Base-by-base conservation (phyloP, 2,113 vertebrate species). In the Blennius ocellaris region DNA sequence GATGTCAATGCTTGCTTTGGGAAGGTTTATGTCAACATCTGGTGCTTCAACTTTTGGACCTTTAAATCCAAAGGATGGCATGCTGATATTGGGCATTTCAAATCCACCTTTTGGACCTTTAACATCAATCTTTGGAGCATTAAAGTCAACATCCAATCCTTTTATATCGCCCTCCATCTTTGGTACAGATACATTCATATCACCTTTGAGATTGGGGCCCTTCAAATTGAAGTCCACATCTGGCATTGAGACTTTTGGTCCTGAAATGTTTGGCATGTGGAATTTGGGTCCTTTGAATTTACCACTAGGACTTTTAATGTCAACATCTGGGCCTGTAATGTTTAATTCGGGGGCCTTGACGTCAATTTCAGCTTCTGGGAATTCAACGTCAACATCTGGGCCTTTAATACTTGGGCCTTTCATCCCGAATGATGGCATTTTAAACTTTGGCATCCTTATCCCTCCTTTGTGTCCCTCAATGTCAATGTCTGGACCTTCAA, bases 361-460 rank as follows among this genome's bases (percentile, higher is more conserved):
- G 5, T 74, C 65, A 69, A 77, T 17, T 0, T 45, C 36, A 15
- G 52, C 21, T 47, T 74, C 57, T 0, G 78, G 65, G 0, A 80
- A 45, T 3, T 1, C 50, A 1, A 64, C 6, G 15, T 68, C 54
- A 14, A 69, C 1, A 1, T 73, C 30, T 16, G 69, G 73, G 2
- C 38, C 8, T 59, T 69, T 9, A 59, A 92, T 0, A 10, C 90
- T 92, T 0, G 91, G 88, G 1, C 52, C 83, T 76, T 94, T 61
- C 2, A 92, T 6, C 0, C 92, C 91, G 6, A 94, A 69, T 0
- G 90, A 84, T 0, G 93, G 93, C 86, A 92, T 82, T 37, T 88
- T 83, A 1, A 94, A 8, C 57, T 93, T 94, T 0, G 77, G 82
- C 63, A 80, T 73, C 48, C 62, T 62, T 37, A 84, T 56, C 12